Evolutionary conservation across 1,140 invertebrate species (phyloP), one percentile per base, ranked within the genome.

Genomic region (Metaphire vulgaris): DNA sequence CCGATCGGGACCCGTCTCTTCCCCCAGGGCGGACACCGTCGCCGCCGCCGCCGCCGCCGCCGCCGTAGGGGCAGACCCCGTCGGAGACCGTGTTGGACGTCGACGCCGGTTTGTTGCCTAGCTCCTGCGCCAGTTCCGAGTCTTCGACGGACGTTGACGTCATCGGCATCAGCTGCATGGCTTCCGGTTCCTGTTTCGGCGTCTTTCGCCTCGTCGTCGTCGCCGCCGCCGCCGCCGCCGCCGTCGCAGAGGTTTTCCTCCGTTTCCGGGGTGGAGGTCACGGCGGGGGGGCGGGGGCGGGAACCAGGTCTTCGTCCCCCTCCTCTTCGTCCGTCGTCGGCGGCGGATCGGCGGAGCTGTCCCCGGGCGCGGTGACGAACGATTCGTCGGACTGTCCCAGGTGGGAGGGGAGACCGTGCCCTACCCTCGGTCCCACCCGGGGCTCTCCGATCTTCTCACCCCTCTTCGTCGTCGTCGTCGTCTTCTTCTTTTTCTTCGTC

Each of bases 1-100:
- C 90, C 90, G 66, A 96, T 91, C 72, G 95, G 93, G 30, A 88
- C 85, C 65, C 66, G 73, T 15, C 80, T 76, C n/a, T 67, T 71
- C 6, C 41, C n/a, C n/a, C n/a, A n/a, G n/a, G n/a, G n/a, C n/a
- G n/a, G n/a, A n/a, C n/a, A n/a, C n/a, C n/a, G n/a, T n/a, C n/a
- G n/a, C n/a, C n/a, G n/a, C n/a, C n/a, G n/a, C n/a, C n/a, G n/a
- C n/a, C n/a, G n/a, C n/a, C n/a, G n/a, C n/a, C n/a, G n/a, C n/a
- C n/a, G n/a, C n/a, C n/a, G n/a, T n/a, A n/a, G n/a, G n/a, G n/a
- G n/a, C n/a, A n/a, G n/a, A n/a, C n/a, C n/a, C n/a, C n/a, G n/a
- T n/a, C n/a, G n/a, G n/a, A n/a, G n/a, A n/a, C n/a, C n/a, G n/a
- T n/a, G n/a, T n/a, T n/a, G n/a, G n/a, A n/a, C n/a, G n/a, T n/a